A percentile compares a stretch with the other conserved stretches of the same genome.
phyloP scores from a whole-genome alignment of 2,888 invertebrate genomes.

The Tetanocera ferruginea region DNA sequence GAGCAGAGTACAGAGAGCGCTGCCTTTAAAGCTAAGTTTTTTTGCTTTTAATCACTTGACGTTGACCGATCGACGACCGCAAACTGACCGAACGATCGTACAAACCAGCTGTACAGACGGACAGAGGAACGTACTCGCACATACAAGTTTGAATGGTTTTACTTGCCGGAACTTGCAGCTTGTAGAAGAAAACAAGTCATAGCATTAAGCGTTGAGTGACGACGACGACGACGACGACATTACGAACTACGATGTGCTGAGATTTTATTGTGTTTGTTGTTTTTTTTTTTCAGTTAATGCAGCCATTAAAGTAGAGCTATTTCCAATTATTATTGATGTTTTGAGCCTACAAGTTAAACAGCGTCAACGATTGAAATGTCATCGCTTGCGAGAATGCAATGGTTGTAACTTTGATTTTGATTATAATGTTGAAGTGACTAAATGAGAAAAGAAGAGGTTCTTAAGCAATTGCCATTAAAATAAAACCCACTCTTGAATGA shows the following conservation, averaged over 20 bases:
- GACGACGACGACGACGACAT: slow-evolving; percentile 34
- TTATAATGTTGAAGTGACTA: too few species aligned
- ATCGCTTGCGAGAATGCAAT: neutral
- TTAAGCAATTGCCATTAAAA: too few species aligned
- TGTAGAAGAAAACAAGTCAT: slow-evolving; percentile 17
- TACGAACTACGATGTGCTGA: slow-evolving; percentile 8
- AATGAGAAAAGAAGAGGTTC: too few species aligned
- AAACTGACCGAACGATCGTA: slow-evolving; percentile 44
- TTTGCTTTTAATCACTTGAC: slow-evolving; percentile 60
- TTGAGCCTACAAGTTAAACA: slow-evolving; percentile 20
- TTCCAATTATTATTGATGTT: slow-evolving; percentile 54
- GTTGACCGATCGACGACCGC: slow-evolving; percentile 62
- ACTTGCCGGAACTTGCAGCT: slow-evolving; percentile 64
- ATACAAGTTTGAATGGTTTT: slow-evolving; percentile 54
- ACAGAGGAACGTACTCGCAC: slow-evolving; percentile 23
- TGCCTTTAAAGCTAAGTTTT: slow-evolving; percentile 29
- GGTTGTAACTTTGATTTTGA: too few species aligned
- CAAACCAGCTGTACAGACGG: neutral
- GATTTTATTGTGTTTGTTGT: neutral
- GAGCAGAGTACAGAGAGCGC: neutral
- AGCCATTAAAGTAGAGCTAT: slow-evolving; percentile 45
- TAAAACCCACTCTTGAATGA: too few species aligned
- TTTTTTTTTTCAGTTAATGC: neutral
- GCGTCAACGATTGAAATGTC: slow-evolving; percentile 1
- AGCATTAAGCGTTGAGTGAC: slow-evolving; percentile 14